These are phyloP conservation scores for Climacteris rufus DNA, from an alignment of 2,113 vertebrate genomes.

Conservation along the genomic window DNA sequence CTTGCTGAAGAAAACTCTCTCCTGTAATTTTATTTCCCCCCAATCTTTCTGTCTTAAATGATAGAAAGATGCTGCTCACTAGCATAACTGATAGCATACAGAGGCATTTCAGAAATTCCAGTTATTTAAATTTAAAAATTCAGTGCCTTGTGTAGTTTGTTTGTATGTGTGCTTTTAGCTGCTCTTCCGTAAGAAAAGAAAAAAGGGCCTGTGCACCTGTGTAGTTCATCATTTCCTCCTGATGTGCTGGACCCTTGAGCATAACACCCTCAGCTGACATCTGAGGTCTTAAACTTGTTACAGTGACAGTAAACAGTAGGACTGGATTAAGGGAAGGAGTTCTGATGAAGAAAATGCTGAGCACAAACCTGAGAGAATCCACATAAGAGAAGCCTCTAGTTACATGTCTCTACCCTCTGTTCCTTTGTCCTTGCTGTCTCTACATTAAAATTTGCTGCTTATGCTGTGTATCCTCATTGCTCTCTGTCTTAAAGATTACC, in stretches of 20 bases:
- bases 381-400: background rate
- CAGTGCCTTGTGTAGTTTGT: fast-evolving
- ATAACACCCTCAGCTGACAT: background rate
- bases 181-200: background rate
- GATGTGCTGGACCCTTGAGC: background rate
- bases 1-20: background rate
- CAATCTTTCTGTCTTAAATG: background rate
- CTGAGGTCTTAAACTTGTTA: background rate
- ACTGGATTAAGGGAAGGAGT: background rate
- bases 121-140: background rate
- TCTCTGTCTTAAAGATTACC: background rate
- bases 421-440: background rate
- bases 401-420: background rate
- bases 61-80: background rate
- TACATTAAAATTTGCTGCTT: background rate
- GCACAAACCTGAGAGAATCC: background rate
- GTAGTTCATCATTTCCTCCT: background rate
- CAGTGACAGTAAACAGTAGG: background rate
- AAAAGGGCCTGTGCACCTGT: background rate
- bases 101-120: background rate
- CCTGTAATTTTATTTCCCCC: background rate
- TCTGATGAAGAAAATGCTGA: background rate
- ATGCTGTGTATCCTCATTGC: background rate
- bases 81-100: background rate
- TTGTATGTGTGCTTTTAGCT: background rate